Percentiles rank a stretch among this genome's conserved stretches.
Evolutionary conservation across 2,113 vertebrate genomes (phyloP).

Genomic region (Mohoua ochrocephala): DNA sequence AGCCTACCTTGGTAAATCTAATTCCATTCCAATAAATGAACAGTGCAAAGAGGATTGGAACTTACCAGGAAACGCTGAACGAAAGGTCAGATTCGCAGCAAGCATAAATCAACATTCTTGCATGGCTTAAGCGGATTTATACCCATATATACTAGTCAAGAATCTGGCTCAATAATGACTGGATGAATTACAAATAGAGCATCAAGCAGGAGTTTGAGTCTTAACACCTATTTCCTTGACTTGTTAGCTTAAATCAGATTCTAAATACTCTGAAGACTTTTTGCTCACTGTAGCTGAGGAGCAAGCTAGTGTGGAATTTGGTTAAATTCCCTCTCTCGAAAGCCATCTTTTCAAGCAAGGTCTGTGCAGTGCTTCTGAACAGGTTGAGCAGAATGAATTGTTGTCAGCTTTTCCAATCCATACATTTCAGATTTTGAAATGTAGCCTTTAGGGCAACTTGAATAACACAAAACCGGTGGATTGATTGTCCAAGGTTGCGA

Average conservation of each 20-base stretch:
- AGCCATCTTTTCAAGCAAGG: background rate
- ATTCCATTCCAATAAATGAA: conserved; percentile 33
- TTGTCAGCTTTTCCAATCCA: background rate
- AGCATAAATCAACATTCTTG: conserved; percentile 57
- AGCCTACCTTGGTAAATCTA: conserved; percentile 9
- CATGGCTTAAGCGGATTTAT: conserved; percentile 15
- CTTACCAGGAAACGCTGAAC: background rate
- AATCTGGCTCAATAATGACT: background rate
- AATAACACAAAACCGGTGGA: background rate
- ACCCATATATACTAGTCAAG: background rate
- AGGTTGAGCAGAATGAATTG: background rate
- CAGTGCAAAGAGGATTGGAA: conserved; percentile 38
- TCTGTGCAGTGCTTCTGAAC: background rate
- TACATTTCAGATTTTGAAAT: conserved; percentile 2
- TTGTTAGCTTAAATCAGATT: background rate
- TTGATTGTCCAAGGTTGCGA: background rate
- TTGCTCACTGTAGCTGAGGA: background rate
- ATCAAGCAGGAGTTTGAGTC: background rate
- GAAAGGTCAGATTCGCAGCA: conserved; percentile 36
- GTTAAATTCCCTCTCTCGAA: background rate
- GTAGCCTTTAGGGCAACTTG: background rate
- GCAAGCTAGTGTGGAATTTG: background rate
- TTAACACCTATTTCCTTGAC: background rate
- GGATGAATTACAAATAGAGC: background rate
- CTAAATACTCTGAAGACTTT: background rate